These are phyloP conservation scores for Dorcus parallelipipedus DNA, from an alignment of 2,888 invertebrate genomes.

Conservation along the genomic window DNA sequence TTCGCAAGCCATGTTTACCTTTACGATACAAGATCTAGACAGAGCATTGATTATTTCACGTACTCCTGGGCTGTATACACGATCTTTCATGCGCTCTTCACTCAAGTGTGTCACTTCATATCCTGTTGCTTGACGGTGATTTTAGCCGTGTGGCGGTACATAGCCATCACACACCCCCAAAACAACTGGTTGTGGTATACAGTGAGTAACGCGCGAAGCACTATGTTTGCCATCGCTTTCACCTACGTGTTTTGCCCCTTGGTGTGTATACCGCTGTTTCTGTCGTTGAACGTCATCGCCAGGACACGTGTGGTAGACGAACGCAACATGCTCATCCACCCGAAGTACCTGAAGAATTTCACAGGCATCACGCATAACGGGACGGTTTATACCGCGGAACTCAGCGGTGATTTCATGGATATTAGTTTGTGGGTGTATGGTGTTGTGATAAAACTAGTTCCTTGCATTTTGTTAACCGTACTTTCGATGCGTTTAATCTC, in stretches of 20 bases:
- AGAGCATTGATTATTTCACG: conserved; percentile 53
- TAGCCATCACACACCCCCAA: conserved; percentile 80
- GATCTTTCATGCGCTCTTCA: conserved; percentile 84
- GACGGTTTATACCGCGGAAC: conserved; percentile 49
- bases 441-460: conserved; percentile 89
- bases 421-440: conserved; percentile 90
- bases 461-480: conserved; percentile 82
- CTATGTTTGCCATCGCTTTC: conserved; percentile 69
- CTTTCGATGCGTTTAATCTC: conserved; percentile 74
- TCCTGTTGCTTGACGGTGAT: conserved; percentile 86
- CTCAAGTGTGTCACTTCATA: conserved; percentile 84
- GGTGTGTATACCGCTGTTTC: conserved; percentile 78
- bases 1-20: conserved; percentile 80
- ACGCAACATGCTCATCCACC: conserved; percentile 45
- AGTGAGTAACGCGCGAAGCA: conserved; percentile 71
- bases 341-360: conserved; percentile 31
- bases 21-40: conserved; percentile 53
- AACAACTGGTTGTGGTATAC: conserved; percentile 67
- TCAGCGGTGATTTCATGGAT: conserved; percentile 60
- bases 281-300: conserved; percentile 67
- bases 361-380: conserved; percentile 31
- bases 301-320: conserved; percentile 29
- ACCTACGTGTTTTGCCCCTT: conserved; percentile 82
- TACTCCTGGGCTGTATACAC: conserved; percentile 81
- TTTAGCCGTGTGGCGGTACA: conserved; percentile 88